Evolutionary conservation across 2,113 vertebrate species (phyloP).

Genomic region (Isichthys henryi): DNA sequence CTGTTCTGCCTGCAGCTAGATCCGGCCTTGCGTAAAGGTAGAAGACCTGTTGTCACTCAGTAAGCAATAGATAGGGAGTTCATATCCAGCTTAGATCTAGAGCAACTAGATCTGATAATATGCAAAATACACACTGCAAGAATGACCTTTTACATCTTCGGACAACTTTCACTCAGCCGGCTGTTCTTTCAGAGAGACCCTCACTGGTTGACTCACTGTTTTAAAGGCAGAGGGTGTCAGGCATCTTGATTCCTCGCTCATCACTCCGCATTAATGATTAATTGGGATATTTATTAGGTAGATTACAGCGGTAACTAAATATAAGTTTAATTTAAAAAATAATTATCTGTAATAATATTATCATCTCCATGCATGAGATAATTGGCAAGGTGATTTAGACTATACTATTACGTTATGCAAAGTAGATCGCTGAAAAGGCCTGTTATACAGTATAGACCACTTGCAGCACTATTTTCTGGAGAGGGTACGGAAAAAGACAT

Average conservation of each 20-base stretch:
- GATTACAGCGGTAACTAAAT: neutral
- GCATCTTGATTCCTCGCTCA: neutral
- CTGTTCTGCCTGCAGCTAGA: neutral
- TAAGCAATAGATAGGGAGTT: neutral
- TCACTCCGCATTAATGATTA: neutral
- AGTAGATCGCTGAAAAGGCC: neutral
- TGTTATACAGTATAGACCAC: conserved; percentile 26
- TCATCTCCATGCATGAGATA: neutral
- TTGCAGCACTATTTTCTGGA: conserved; percentile 22
- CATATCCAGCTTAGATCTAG: neutral
- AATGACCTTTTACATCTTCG: neutral
- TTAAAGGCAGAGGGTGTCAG: neutral
- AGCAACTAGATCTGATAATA: neutral
- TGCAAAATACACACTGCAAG: neutral
- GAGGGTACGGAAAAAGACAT: conserved; percentile 25
- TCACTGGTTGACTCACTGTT: neutral
- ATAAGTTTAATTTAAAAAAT: neutral
- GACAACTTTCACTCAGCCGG: neutral
- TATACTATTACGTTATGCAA: neutral
- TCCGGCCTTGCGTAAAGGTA: neutral
- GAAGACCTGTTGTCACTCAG: neutral
- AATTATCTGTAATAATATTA: conserved; percentile 4
- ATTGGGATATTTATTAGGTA: conserved; percentile 6
- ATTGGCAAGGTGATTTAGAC: neutral
- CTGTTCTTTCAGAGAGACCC: neutral